These are phyloP conservation scores for Zaprionus africanus DNA, from an alignment of 1,140 invertebrate species.

Conservation along the genomic window DNA sequence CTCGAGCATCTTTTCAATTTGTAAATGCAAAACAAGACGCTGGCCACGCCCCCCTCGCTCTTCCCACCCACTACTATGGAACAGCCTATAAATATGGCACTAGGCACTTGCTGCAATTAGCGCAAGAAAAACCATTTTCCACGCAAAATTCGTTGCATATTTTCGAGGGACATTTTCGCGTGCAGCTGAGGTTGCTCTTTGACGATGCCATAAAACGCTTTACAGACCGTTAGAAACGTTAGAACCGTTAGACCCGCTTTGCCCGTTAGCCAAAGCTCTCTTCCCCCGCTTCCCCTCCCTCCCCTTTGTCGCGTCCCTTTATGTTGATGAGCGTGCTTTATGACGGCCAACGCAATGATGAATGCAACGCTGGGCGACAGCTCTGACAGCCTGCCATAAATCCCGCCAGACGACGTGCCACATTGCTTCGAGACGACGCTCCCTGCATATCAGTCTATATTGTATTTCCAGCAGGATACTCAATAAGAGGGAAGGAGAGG, in stretches of 20 bases:
- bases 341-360: slow-evolving; percentile 72
- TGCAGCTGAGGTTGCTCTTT: background rate
- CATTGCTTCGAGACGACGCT: background rate
- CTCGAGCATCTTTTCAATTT: slow-evolving; percentile 72
- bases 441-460: background rate
- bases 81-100: slow-evolving; percentile 64
- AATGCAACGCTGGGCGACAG: slow-evolving; percentile 58
- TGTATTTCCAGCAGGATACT: background rate
- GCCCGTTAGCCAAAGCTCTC: no score
- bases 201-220: slow-evolving; percentile 50
- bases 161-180: slow-evolving; percentile 23
- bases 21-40: slow-evolving; percentile 78
- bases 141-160: slow-evolving; percentile 37
- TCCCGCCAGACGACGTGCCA: slow-evolving; percentile 43
- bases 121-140: slow-evolving; percentile 46
- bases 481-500: background rate
- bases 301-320: background rate
- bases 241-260: background rate
- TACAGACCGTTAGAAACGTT: slow-evolving; percentile 40
- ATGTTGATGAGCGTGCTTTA: slow-evolving; percentile 76
- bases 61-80: slow-evolving; percentile 8
- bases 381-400: slow-evolving; percentile 66
- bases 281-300: no score
- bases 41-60: slow-evolving; percentile 60
- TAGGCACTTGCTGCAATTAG: slow-evolving; percentile 53